Conservation (phyloP, 2,888 invertebrate genomes). For the Tryphoninae sp. region DNA sequence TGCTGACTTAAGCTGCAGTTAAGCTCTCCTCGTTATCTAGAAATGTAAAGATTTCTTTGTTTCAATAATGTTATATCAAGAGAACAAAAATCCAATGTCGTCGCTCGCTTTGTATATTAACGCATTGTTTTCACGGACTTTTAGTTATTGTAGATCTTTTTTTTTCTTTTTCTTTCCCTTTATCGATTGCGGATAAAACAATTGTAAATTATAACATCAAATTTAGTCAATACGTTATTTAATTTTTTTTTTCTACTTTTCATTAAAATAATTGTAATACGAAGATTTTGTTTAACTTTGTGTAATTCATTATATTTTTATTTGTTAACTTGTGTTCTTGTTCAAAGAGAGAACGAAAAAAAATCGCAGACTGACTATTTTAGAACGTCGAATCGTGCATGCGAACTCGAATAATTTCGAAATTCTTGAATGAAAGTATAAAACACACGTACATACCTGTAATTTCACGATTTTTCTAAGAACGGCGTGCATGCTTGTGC, state of each 20-base stretch:
- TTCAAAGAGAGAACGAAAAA: constrained; percentile 52
- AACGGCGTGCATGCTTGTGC: constrained; percentile 16
- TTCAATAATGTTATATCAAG: constrained; percentile 34
- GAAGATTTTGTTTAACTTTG: constrained; percentile 34
- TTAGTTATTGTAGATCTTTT: constrained; percentile 55
- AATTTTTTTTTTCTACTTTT: constrained; percentile 20
- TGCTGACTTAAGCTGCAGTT: not conserved
- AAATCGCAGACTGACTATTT: constrained; percentile 59
- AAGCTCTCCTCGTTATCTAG: no score
- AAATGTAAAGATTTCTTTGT: not conserved
- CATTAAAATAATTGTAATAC: constrained; percentile 50
- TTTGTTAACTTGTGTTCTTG: constrained; percentile 51
- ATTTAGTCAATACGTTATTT: constrained; percentile 64
- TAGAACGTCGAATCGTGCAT: constrained; percentile 46
- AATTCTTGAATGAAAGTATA: constrained; percentile 46
- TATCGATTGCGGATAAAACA: constrained; percentile 51
- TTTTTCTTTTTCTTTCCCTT: constrained; percentile 39
- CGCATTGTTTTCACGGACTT: constrained; percentile 68
- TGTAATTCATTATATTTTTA: constrained; percentile 35
- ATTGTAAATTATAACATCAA: constrained; percentile 65
- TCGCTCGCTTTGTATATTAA: constrained; percentile 76
- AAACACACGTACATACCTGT: constrained; percentile 56
- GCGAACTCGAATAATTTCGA: constrained; percentile 31
- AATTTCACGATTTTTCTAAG: constrained; percentile 40
- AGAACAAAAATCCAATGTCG: constrained; percentile 58